These are phyloP conservation scores for Bombylius discolor DNA, from an alignment of 2,888 invertebrate genomes.

Conservation along the genomic window DNA sequence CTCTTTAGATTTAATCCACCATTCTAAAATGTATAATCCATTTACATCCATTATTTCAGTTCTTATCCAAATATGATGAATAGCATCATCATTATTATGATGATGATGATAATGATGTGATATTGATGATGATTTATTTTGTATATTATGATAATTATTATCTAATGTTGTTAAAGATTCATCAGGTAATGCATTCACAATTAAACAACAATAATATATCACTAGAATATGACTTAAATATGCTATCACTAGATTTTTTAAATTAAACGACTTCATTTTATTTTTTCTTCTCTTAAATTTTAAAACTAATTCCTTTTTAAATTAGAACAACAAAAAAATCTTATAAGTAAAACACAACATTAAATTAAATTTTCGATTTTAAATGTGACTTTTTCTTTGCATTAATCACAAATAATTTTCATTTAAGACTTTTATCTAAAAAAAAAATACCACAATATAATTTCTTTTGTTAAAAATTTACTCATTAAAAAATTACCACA, in stretches of 20 bases:
- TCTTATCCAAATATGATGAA: slow-evolving; percentile 31
- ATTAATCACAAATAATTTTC: too few species aligned
- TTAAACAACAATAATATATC: too few species aligned
- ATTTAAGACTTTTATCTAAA: too few species aligned
- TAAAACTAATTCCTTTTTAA: background rate
- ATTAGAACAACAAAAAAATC: background rate
- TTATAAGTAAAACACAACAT: background rate
- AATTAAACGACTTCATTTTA: background rate
- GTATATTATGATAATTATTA: background rate
- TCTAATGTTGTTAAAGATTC: background rate
- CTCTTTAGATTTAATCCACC: slow-evolving; percentile 56
- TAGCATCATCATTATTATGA: background rate
- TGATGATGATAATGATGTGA: too few species aligned
- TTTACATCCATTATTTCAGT: slow-evolving; percentile 34
- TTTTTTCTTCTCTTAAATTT: background rate
- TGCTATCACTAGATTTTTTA: background rate
- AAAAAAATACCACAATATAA: too few species aligned
- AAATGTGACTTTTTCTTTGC: too few species aligned
- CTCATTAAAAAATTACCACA: too few species aligned
- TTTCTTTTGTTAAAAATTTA: too few species aligned
- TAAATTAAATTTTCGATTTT: too few species aligned
- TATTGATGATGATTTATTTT: too few species aligned
- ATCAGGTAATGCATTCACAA: too few species aligned
- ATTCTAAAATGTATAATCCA: slow-evolving; percentile 43
- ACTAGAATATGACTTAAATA: too few species aligned